Conservation (phyloP, 2,797 vertebrate genomes). For the Ibycter americanus region DNA sequence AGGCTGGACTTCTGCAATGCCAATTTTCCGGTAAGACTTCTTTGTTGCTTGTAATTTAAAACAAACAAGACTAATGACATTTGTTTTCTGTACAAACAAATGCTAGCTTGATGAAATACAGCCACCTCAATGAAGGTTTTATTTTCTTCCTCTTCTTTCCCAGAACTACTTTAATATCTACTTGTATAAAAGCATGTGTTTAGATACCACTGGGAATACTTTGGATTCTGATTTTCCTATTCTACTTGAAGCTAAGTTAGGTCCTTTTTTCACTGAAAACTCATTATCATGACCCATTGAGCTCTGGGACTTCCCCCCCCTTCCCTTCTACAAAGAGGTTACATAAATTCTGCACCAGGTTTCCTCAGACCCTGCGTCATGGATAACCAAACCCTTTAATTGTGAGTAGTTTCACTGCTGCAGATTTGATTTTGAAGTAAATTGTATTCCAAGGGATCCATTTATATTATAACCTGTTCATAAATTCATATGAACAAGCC, state of each 20-base stretch:
- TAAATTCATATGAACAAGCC: background rate
- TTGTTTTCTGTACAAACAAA: background rate
- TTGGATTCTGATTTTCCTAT: background rate
- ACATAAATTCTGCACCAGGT: background rate
- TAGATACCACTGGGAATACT: background rate
- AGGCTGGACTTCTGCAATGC: background rate
- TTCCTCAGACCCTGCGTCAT: background rate
- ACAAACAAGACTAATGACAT: background rate
- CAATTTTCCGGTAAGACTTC: background rate
- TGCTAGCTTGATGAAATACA: background rate
- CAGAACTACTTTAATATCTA: constrained; percentile 2
- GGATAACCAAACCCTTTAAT: background rate
- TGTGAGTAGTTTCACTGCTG: background rate
- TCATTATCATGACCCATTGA: background rate
- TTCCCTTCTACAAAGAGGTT: background rate
- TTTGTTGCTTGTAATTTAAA: background rate
- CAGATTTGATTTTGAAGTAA: background rate
- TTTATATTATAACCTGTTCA: background rate
- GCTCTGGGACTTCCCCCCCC: background rate
- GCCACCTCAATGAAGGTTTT: background rate
- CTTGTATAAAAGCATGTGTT: background rate
- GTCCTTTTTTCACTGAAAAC: background rate
- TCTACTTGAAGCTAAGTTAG: background rate
- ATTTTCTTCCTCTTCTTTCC: constrained; percentile 30
- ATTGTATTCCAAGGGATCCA: background rate